phyloP scores from a whole-genome alignment of 92 coral and sea anemone genomes.

The Muricea muricata region DNA sequence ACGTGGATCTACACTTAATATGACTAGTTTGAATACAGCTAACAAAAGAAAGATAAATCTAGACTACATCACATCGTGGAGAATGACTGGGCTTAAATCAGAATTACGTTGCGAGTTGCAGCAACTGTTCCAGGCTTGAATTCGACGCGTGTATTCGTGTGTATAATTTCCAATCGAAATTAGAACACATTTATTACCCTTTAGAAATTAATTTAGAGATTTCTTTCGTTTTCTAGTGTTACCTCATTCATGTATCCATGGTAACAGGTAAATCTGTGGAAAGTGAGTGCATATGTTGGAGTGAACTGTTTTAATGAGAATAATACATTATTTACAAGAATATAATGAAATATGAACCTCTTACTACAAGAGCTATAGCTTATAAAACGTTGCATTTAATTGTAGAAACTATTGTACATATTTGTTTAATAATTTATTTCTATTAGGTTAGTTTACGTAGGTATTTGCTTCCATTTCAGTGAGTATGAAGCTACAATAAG shows the following conservation, averaged over 20 bases:
- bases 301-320: neutral
- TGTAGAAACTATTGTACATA: conserved; percentile 1
- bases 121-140: too few species aligned
- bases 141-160: too few species aligned
- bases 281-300: neutral
- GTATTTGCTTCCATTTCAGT: too few species aligned
- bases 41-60: too few species aligned
- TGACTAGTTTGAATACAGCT: too few species aligned
- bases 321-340: neutral
- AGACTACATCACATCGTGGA: too few species aligned
- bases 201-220: neutral
- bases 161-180: too few species aligned
- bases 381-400: neutral
- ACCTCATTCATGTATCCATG: conserved; percentile 38
- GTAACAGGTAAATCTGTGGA: conserved; percentile 6
- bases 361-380: neutral
- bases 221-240: conserved; percentile 9
- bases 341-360: neutral
- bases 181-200: too few species aligned
- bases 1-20: too few species aligned
- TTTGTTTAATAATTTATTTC: conserved; percentile 2
- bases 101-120: too few species aligned
- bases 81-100: too few species aligned
- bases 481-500: too few species aligned
- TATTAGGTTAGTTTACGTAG: neutral